Base-by-base conservation (phyloP, 1,140 invertebrate species). In the Scaptomyza pallida region DNA sequence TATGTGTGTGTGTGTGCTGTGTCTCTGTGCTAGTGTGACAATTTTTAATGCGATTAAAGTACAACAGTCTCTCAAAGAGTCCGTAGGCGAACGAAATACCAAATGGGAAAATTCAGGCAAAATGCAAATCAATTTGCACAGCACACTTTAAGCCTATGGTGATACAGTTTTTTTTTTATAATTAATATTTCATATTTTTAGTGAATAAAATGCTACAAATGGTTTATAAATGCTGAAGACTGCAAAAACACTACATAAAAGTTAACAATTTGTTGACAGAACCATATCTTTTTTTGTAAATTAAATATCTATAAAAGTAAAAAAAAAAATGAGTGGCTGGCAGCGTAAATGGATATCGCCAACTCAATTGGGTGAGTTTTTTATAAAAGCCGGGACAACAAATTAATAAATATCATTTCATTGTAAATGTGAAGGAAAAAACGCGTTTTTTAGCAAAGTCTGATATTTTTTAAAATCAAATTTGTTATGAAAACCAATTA, bases 11-110 rank as follows among this genome's bases (percentile, higher is more conserved):
- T 67, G 47, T 40, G n/a, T 40, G 30, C 41, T n/a, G 23, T 43
- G 13, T 17, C 6, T 52, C 17, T 77, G 73, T 82, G 78, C 59
- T 75, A 79, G 75, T 79, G 83, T 79, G 65, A 74, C 83, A 76
- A 63, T 79, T 79, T 82, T 79, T 88, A 88, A 88, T 88, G 83
- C 83, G 83, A 88, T 88, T 88, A 88, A 89, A 89, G 83, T 83
- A 75, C 83, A 79, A 69, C 83, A 88, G 72, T 79, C 83, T 83
- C 51, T 40, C 68, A 56, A 60, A 72, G 40, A 67, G 17, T 57
- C 33, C 41, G 51, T 63, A 48, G 40, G 50, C 64, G 71, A 19
- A 10, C 50, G 51, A 60, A 56, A 50, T 55, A 33, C 43, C 52
- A 60, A 56, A 56, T 21, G 63, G 13, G 44, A 40, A 76, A 57